Percentiles rank a stretch among this genome's conserved stretches.
These are phyloP conservation scores for Mergus octosetaceus DNA, from an alignment of 2,797 vertebrate species.

Conservation along the genomic window DNA sequence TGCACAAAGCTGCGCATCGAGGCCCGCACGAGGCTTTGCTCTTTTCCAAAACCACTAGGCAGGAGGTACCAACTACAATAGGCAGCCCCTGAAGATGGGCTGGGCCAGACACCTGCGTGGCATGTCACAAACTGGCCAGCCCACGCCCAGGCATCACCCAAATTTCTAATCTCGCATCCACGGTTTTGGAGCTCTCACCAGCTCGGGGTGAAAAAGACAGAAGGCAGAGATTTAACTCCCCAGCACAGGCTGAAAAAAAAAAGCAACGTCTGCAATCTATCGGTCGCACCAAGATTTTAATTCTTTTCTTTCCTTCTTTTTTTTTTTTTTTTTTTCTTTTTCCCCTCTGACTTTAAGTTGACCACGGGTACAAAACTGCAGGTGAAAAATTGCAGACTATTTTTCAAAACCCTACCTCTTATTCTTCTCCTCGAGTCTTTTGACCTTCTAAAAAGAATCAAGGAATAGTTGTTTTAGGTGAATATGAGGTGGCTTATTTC, in stretches of 20 bases:
- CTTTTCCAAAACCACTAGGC: neutral
- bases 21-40: neutral
- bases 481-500: conserved; percentile 61
- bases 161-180: neutral
- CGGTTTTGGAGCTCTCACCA: neutral
- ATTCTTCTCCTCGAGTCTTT: conserved; percentile 23
- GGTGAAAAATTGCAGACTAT: conserved; percentile 59
- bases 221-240: conserved; percentile 44
- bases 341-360: neutral
- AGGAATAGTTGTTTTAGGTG: conserved; percentile 57
- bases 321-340: neutral
- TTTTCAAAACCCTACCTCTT: conserved; percentile 42
- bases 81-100: neutral
- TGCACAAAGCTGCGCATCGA: rapidly evolving
- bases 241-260: neutral
- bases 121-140: neutral
- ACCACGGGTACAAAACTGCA: neutral
- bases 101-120: neutral
- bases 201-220: conserved; percentile 9
- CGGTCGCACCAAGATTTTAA: conserved; percentile 56
- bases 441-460: neutral
- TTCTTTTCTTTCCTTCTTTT: conserved; percentile 21
- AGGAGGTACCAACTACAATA: neutral
- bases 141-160: neutral
- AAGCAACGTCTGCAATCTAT: conserved; percentile 50